Conservation (phyloP, 2,113 vertebrate genomes). For the Romanogobio albipinnatus region DNA sequence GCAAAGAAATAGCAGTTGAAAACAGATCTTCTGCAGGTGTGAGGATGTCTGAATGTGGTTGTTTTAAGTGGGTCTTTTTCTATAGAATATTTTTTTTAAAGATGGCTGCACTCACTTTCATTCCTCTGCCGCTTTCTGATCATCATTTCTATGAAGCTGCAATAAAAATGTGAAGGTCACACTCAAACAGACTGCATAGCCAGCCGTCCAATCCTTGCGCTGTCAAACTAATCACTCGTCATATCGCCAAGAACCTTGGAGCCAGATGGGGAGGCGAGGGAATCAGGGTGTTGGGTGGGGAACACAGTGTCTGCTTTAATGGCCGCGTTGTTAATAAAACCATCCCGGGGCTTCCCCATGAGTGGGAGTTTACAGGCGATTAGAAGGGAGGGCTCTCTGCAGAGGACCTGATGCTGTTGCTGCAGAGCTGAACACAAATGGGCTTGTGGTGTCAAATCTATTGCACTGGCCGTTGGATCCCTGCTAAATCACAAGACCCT, state of each 20-base stretch:
- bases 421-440: conserved; percentile 42
- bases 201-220: conserved; percentile 12
- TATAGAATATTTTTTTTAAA: conserved; percentile 1
- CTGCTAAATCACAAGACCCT: conserved; percentile 25
- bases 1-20: not conserved
- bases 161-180: conserved; percentile 57
- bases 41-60: not conserved
- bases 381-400: conserved; percentile 44
- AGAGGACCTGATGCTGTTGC: conserved; percentile 27
- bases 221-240: conserved; percentile 51
- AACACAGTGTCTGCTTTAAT: conserved; percentile 51
- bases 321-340: conserved; percentile 46
- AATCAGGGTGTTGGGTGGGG: not conserved
- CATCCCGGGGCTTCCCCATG: conserved; percentile 37
- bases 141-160: not conserved
- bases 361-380: conserved; percentile 29
- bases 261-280: conserved; percentile 6
- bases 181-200: conserved; percentile 44
- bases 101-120: conserved; percentile 8
- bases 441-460: conserved; percentile 31
- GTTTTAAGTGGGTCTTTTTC: not conserved
- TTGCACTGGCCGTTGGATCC: conserved; percentile 30
- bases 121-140: conserved; percentile 50
- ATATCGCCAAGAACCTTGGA: conserved; percentile 14
- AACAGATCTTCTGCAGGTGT: not conserved